Base-by-base conservation (phyloP, 1,140 invertebrate species). In the Campoletis sonorensis region DNA sequence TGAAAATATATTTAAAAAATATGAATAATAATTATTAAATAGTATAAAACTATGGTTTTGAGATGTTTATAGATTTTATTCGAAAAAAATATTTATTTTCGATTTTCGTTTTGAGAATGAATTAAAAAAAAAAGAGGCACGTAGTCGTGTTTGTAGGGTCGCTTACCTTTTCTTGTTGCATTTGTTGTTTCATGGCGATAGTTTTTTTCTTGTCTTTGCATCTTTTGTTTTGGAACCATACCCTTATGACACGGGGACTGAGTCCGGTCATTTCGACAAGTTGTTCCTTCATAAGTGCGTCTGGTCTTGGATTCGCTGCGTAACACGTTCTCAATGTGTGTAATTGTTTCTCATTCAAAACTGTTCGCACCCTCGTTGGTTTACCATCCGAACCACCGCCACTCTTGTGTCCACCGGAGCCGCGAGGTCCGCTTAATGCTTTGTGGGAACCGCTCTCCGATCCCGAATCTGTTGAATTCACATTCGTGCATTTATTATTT, bases 191-290 rank as follows among this genome's bases (percentile, higher is more conserved):
- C 94, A 99, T 96, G 82, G 98, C 95, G 49, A 99, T 97, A 51
- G 97, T 98, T 88, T 97, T 96, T 93, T 99, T 99, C 93, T 99
- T 99, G 92, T 99, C 99, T 92, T 99, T 99, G 93, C 98, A 99
- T 40, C 99, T 93, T 91, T 99, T 99, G 93, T 99, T 99, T 92
- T 99, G 98, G 93, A 99, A 99, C 98, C 98, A 99, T 21, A 99
- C 98, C 87, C 98, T 94, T 87, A 99, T 99, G 79, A 99, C 98
- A 23, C 98, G 92, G 1, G 98, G 98, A 86, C 97, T 98, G 3
- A 99, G 94, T 0, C 97, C 95, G 0, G 99, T 99, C 98, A 99
- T 99, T 92, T 99, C 99, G 13, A 99, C 98, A 78, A 99, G 93
- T 90, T 99, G 98, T 90, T 99, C 99, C 93, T 99, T 99, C 98